Base-by-base conservation (phyloP, 2,888 invertebrate species). In the Torymus texanus region DNA sequence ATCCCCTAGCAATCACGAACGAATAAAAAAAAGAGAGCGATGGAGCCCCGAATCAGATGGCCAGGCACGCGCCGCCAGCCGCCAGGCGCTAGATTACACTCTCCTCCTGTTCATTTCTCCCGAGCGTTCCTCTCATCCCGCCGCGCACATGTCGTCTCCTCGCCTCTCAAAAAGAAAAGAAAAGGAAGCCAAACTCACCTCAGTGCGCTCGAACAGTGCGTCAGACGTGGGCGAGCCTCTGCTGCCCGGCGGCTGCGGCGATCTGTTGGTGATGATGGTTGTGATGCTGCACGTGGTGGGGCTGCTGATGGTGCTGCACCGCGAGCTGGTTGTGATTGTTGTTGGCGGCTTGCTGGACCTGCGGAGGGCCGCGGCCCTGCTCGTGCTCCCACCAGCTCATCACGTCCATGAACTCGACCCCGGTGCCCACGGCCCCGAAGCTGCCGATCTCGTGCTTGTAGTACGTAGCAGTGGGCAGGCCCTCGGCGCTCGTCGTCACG, bases 331-430 rank as follows among this genome's bases (percentile, higher is more conserved):
- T 66, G 14, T 75, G 66, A 21, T 63, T 63, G n/a, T 66, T 67
- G 67, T 21, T 58, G 58, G 84, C 88, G 88, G 79, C 86, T 87
- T 5, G 1, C 83, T 88, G 87, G 13, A 83, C 81, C 79, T 86
- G 88, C 82, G 89, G 89, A 71, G 85, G 86, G 66, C 89, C 83
- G 78, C 89, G 86, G 73, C 87, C 87, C 84, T 89, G 90, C 84
- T 90, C 90, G 83, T 90, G 90, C 84, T 90, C 90, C 89, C 90
- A 90, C 90, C 90, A 90, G 85, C 87, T 90, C 83, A 90, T 89
- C 61, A 89, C 88, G 84, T 90, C 90, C 88, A 90, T 88, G 85
- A 90, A 88, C 85, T 90, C 90, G 18, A 87, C 85, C 53, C 85
- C 81, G 18, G 86, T 85, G 58, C 86, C 81, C 66, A 87, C 88